phyloP scores from a whole-genome alignment of 2,888 invertebrate genomes.

The Poecilobothrus nobilitatus region DNA sequence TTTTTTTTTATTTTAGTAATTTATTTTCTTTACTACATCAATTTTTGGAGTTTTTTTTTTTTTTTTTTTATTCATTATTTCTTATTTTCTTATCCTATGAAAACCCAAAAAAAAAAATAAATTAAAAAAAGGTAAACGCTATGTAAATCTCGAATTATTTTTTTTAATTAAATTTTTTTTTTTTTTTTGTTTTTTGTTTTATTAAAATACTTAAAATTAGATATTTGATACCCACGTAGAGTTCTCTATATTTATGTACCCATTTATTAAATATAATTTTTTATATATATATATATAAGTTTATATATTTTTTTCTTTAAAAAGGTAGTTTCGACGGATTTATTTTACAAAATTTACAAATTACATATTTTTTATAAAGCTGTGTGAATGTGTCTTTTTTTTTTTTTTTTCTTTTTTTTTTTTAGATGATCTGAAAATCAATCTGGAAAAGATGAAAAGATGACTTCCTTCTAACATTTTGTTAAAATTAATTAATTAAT shows the following conservation, averaged over 20 bases:
- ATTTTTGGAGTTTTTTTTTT: not conserved
- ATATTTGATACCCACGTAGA: slow-evolving; percentile 2
- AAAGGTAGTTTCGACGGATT: slow-evolving; percentile 6
- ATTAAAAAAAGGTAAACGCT: not conserved
- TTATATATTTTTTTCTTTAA: not conserved
- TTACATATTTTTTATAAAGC: not conserved
- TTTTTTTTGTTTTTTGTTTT: not conserved
- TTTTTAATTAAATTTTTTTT: not conserved
- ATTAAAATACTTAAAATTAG: slow-evolving; percentile 4
- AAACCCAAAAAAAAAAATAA: not conserved
- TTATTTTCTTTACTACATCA: not conserved
- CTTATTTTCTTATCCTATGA: not conserved
- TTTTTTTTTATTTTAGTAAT: not conserved
- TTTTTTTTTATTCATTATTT: not conserved
- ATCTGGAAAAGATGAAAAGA: no score
- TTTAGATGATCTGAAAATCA: no score
- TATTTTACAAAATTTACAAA: not conserved
- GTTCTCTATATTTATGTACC: not conserved
- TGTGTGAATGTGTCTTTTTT: not conserved
- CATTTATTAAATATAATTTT: not conserved
- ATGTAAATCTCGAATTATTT: slow-evolving; percentile 4
- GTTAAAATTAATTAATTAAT: no score
- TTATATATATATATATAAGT: not conserved
- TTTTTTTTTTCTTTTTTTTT: not conserved
- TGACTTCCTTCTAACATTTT: no score